Base-by-base conservation (phyloP, 2,797 vertebrate species). In the Darevskia mixta region DNA sequence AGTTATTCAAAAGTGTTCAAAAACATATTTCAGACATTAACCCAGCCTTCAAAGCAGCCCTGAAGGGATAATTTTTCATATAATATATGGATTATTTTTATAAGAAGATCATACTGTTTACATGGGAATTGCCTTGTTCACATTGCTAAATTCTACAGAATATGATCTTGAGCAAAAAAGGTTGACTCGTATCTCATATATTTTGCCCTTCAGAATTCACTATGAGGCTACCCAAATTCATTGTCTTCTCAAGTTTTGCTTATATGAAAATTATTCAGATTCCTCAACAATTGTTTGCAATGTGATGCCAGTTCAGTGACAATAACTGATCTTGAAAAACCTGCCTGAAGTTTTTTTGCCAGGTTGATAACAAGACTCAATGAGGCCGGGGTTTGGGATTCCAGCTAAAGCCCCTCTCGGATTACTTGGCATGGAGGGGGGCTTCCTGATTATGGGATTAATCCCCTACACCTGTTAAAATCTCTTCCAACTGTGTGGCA, bases 401-500 rank as follows among this genome's bases (percentile, higher is more conserved):
- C 84, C 55, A n/a, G 88, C 87, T 89, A 85, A 90, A 91, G 91
- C 88, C 85, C 41, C 3, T 91, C 41, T 95, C 67, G 32, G 29
- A 87, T 95, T 93, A 80, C 92, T 92, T 92, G 95, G 94, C 90
- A n/a, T 79, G 86, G 92, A 76, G 90, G 91, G 88, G 67, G 88
- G 87, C 92, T 94, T 79, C 0, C 23, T 73, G 85, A 88, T 89
- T 90, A 92, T 90, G 32, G 15, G 69, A 86, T 82, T 78, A 84
- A 86, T 96, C 87, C 86, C 89, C 20, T 94, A 93, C 95, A 95
- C 96, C 96, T 97, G 96, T 93, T 96, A 79, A 92, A 92, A 88
- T 85, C 27, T 86, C 92, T 89, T 91, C 69, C 75, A 27, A 79
- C 72, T 69, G 38, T 41, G 49, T 85, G 91, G 90, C 92, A 92